Evolutionary conservation across 2,797 vertebrate genomes (phyloP).

Genomic region (Paedocypris micromegethes): DNA sequence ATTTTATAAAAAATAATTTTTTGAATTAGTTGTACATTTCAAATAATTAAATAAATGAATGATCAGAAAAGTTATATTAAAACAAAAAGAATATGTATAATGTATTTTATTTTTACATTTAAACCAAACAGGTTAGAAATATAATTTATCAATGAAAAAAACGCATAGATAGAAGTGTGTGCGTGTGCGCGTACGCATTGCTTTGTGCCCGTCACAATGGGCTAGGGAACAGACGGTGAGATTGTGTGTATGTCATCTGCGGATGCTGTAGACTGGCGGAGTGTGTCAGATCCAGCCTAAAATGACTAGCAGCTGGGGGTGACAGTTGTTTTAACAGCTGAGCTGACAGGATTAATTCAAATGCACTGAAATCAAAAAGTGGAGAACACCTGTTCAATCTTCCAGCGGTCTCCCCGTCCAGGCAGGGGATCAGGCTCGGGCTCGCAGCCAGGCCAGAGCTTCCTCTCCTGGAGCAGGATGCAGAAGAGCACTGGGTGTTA

Average conservation of each 20-base stretch:
- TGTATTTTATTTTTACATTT: too few species aligned
- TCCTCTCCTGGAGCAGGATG: conserved; percentile 52
- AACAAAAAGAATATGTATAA: too few species aligned
- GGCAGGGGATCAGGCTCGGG: conserved; percentile 38
- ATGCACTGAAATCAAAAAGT: conserved; percentile 99
- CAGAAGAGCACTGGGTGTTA: conserved; percentile 48
- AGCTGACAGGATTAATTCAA: conserved; percentile 99
- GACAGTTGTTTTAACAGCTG: conserved; percentile 99
- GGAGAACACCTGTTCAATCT: conserved; percentile 98
- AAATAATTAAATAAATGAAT: too few species aligned
- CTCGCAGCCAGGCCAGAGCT: conserved; percentile 32
- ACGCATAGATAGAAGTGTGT: conserved; percentile 21
- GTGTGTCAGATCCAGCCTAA: conserved; percentile 93
- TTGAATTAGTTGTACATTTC: too few species aligned
- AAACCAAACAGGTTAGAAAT: too few species aligned
- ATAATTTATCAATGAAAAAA: too few species aligned
- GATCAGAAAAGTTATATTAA: too few species aligned
- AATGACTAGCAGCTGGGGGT: conserved; percentile 99
- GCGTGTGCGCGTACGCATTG: conserved; percentile 6
- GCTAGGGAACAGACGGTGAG: conserved; percentile 44
- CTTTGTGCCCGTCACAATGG: conserved; percentile 40
- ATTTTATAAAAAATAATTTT: too few species aligned
- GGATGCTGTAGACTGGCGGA: conserved; percentile 76
- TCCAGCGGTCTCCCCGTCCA: conserved; percentile 72
- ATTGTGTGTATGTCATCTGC: conserved; percentile 53